Percentiles rank a stretch among this genome's conserved stretches.
phyloP scores from a whole-genome alignment of 2,888 invertebrate species.

The Morinoia aosen region DNA sequence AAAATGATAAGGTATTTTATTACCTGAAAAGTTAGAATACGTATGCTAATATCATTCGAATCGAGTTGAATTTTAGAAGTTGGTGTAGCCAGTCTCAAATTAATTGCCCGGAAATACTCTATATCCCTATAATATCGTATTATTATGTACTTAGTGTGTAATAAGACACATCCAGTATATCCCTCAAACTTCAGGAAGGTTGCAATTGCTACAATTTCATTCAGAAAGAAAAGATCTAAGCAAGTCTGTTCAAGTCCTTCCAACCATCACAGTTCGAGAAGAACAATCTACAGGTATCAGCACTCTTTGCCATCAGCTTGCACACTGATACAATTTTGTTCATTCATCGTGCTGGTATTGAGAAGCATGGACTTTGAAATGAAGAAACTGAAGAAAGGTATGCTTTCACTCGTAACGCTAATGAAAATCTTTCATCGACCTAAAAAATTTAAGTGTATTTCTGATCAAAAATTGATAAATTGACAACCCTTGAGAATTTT shows the following conservation, averaged over 20 bases:
- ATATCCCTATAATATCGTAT: too few species aligned
- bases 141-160: too few species aligned
- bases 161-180: too few species aligned
- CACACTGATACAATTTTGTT: background rate
- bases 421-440: background rate
- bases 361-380: background rate
- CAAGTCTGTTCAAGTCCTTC: background rate
- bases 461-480: background rate
- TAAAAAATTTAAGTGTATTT: background rate
- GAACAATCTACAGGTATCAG: background rate
- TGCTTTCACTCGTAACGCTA: background rate
- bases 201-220: too few species aligned
- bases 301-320: background rate
- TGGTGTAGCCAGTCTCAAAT: too few species aligned
- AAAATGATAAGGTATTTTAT: too few species aligned
- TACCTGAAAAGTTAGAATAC: too few species aligned
- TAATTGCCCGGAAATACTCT: too few species aligned
- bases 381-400: background rate
- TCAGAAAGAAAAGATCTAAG: background rate
- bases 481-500: background rate
- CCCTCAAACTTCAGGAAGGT: too few species aligned
- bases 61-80: too few species aligned
- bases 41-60: too few species aligned
- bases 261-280: background rate
- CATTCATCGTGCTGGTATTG: background rate